phyloP scores from a whole-genome alignment of 2,113 vertebrate species.

The Speoplatyrhinus poulsoni region DNA sequence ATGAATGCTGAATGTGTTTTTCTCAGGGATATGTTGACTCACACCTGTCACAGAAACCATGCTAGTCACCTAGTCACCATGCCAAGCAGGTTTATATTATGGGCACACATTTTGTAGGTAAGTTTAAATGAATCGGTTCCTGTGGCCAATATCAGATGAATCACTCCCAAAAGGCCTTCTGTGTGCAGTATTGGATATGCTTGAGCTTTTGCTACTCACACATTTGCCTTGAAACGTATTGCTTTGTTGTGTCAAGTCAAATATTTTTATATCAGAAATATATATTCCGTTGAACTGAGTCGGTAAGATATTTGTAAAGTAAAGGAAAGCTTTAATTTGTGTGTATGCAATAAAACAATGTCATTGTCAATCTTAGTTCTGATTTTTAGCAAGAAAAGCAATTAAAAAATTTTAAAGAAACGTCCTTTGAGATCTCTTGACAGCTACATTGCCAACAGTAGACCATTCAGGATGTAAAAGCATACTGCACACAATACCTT shows the following conservation, averaged over 20 bases:
- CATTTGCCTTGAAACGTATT: conserved; percentile 49
- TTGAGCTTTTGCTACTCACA: conserved; percentile 31
- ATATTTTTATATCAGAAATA: conserved; percentile 44
- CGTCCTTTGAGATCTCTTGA: background rate
- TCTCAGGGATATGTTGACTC: conserved; percentile 53
- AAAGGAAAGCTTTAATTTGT: conserved; percentile 28
- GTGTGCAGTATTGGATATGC: conserved; percentile 23
- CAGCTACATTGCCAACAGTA: background rate
- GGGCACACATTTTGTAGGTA: background rate
- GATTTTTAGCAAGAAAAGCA: background rate
- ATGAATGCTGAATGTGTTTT: conserved; percentile 39
- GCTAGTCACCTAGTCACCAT: no score
- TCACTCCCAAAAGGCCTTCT: background rate
- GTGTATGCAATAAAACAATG: conserved; percentile 43
- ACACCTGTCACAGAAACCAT: no score
- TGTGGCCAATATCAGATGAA: background rate
- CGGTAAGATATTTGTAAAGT: conserved; percentile 17
- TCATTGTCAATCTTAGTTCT: background rate
- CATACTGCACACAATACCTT: background rate
- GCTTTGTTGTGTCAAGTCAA: conserved; percentile 26
- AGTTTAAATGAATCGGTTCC: background rate
- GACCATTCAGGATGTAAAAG: background rate
- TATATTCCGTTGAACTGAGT: background rate
- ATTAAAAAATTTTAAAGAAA: background rate
- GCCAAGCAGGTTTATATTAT: background rate